Base-by-base conservation (phyloP, 2,797 vertebrate genomes). In the Anniella stebbinsi region DNA sequence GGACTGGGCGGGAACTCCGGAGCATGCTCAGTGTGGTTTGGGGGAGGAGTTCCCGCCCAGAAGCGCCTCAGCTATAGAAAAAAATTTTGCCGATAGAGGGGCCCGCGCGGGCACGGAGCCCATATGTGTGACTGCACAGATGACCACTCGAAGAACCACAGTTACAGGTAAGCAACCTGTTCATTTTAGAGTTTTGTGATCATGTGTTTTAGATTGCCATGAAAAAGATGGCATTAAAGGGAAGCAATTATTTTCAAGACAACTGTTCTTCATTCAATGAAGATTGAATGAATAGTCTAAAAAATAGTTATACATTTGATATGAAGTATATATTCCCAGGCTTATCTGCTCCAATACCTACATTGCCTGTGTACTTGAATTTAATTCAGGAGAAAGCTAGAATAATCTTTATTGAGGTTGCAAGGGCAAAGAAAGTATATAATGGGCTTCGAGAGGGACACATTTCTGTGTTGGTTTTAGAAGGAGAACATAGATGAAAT, bases 191-290 rank as follows among this genome's bases (percentile, higher is more conserved):
- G n/a, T n/a, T 87, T 86, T 93, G 88, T 69, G 91, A 87, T 10
- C 12, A 2, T 81, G 85, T 91, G 36, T 90, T 93, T 87, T 78
- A 88, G 82, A 6, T 51, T 87, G 36, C 81, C 89, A 69, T 93
- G 86, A 84, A 92, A 88, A 25, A 87, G 17, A 8, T 73, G 77
- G n/a, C 33, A 10, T n/a, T 70, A 48, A 80, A 80, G 36, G 41
- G n/a, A 57, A 82, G 2, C 45, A 83, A 66, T 88, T 23, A 86
- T 93, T 91, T 81, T 87, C 82, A 84, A 93, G 57, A 5, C 33
- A 78, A 92, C 76, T 90, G 75, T 66, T 76, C 54, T 75, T 38
- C 54, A 76, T 80, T 91, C 21, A 10, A n/a, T n/a, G n/a, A n/a
- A n/a, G n/a, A n/a, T n/a, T n/a, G n/a, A n/a, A n/a, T n/a, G n/a